Percentiles rank a stretch among this genome's conserved stretches.
Conservation (phyloP, 2,888 invertebrate genomes). For the Archaeoteleia sp. region DNA sequence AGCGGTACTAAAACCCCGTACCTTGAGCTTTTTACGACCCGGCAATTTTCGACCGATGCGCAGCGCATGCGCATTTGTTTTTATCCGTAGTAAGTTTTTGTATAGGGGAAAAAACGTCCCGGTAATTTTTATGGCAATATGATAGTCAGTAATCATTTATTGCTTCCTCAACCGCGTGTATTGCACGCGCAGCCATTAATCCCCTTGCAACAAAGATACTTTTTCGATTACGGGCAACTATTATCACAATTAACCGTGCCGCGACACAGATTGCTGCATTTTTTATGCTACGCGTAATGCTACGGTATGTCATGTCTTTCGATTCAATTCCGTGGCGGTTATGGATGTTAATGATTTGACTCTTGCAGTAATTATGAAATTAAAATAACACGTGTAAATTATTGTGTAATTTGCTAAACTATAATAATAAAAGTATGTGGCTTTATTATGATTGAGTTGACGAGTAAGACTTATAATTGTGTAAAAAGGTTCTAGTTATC, state of each 20-base stretch:
- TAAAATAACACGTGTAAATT: too few relatives aligned
- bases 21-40: slow-evolving; percentile 35
- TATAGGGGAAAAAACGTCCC: slow-evolving; percentile 23
- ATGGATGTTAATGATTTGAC: too few relatives aligned
- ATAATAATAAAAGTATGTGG: too few relatives aligned
- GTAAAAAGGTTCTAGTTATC: background rate
- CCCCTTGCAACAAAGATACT: slow-evolving; percentile 3
- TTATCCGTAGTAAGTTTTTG: slow-evolving; percentile 36
- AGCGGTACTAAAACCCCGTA: slow-evolving; percentile 44
- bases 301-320: too few relatives aligned
- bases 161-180: slow-evolving; percentile 8
- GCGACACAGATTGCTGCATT: slow-evolving; percentile 3
- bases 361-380: too few relatives aligned
- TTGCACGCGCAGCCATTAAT: slow-evolving; percentile 10
- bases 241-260: slow-evolving; percentile 6
- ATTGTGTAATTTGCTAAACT: too few relatives aligned
- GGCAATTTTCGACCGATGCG: slow-evolving; percentile 35
- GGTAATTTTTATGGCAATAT: slow-evolving; percentile 28
- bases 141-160: slow-evolving; percentile 23
- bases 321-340: too few relatives aligned
- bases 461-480: background rate
- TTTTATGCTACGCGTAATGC: background rate
- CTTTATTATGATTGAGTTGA: too few relatives aligned
- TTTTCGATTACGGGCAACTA: slow-evolving; percentile 1
- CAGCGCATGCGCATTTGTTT: slow-evolving; percentile 28